These are phyloP conservation scores for Nylanderia fulva DNA, from an alignment of 1,140 invertebrate genomes.

Conservation along the genomic window DNA sequence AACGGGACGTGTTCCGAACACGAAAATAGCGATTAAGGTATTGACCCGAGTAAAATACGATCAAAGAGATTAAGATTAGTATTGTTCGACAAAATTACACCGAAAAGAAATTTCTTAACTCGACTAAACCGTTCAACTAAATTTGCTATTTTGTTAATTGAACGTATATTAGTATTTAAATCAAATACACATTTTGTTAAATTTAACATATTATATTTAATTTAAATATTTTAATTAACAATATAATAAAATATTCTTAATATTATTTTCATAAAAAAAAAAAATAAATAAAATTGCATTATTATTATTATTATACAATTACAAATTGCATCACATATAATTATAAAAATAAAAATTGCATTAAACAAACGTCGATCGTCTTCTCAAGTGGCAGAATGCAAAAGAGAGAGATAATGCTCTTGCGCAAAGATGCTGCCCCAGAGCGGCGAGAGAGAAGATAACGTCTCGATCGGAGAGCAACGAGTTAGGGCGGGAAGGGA, in stretches of 20 bases:
- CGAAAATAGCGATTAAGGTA: conserved; percentile 38
- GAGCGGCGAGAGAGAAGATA: conserved; percentile 9
- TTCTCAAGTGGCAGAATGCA: conserved; percentile 53
- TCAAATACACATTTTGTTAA: no score
- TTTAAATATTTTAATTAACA: no score
- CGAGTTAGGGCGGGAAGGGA: conserved; percentile 53
- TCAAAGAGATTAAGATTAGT: neutral
- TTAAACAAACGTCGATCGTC: neutral
- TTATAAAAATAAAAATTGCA: neutral
- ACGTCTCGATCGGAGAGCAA: conserved; percentile 48
- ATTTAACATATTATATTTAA: no score
- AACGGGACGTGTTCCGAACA: neutral
- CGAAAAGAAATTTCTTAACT: no score
- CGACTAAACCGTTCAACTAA: no score
- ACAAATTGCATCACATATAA: no score
- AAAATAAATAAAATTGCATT: no score
- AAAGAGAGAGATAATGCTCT: conserved; percentile 45
- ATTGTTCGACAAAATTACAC: neutral
- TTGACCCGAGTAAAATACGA: conserved; percentile 3
- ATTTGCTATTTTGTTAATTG: no score
- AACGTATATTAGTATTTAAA: no score
- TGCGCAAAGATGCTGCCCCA: conserved; percentile 11
- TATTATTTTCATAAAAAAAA: no score
- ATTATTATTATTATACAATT: no score
- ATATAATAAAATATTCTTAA: no score